Conservation (phyloP, 2,113 vertebrate species). For the Trogon melanurus region DNA sequence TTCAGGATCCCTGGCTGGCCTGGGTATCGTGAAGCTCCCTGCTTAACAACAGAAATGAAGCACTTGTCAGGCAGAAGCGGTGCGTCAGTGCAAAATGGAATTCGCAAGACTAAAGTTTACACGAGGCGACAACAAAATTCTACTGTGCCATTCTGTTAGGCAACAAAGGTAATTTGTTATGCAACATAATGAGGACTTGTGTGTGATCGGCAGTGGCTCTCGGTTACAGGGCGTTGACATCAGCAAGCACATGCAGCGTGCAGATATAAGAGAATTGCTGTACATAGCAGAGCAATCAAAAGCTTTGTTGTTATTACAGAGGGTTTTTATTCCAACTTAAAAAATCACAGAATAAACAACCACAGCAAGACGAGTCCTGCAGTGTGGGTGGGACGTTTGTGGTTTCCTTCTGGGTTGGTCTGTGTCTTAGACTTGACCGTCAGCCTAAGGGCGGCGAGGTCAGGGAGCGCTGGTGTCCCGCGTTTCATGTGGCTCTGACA, state of each 20-base stretch:
- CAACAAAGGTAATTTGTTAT: constrained; percentile 70
- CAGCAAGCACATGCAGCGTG: neutral
- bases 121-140: constrained; percentile 46
- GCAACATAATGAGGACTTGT: constrained; percentile 63
- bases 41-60: constrained; percentile 37
- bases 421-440: neutral
- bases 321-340: neutral
- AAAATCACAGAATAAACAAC: neutral
- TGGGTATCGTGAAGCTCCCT: neutral
- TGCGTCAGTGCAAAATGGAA: constrained; percentile 22
- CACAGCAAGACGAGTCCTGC: neutral
- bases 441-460: neutral
- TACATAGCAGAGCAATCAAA: neutral
- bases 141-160: constrained; percentile 47
- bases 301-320: neutral
- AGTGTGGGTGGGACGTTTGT: neutral
- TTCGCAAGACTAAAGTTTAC: constrained; percentile 36
- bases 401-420: neutral
- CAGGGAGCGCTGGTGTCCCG: neutral
- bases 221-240: constrained; percentile 23
- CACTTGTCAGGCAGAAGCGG: constrained; percentile 36
- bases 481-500: constrained; percentile 27
- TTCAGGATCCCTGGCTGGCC: constrained; percentile 47
- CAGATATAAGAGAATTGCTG: neutral
- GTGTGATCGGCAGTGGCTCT: neutral